Evolutionary conservation across 64 coral and sea anemone genomes (phyloP).

Genomic region (Montipora efflorescens): DNA sequence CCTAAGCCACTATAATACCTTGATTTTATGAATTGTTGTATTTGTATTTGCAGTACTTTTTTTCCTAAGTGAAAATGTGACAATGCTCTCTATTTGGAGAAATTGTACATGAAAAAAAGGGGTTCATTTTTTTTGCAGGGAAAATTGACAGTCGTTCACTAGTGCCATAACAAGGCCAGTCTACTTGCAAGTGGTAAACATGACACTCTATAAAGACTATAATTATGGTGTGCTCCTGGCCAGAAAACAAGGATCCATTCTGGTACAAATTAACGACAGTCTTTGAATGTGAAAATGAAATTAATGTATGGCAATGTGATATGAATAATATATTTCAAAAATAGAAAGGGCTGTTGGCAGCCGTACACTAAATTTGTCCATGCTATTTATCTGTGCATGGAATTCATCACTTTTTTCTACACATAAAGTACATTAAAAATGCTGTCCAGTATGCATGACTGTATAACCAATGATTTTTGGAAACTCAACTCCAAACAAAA

Average conservation of each 20-base stretch:
- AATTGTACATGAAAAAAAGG: neutral
- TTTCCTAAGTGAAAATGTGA: neutral
- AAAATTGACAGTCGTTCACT: slow-evolving; percentile 97
- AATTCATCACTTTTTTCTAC: neutral
- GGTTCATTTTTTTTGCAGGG: slow-evolving; percentile 35
- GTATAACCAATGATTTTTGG: neutral
- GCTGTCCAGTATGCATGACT: neutral
- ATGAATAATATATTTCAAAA: neutral
- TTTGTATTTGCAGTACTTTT: neutral
- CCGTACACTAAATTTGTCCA: neutral
- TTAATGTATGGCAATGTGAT: neutral
- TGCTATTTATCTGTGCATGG: neutral
- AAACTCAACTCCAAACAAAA: too few relatives aligned
- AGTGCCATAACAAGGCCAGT: slow-evolving; percentile 62
- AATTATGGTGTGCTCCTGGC: neutral
- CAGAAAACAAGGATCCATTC: neutral
- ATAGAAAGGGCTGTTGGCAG: neutral
- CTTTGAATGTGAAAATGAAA: neutral
- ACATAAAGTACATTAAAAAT: too few relatives aligned
- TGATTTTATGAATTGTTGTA: too few relatives aligned
- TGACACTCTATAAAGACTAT: neutral
- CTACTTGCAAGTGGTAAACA: neutral
- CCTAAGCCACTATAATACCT: too few relatives aligned
- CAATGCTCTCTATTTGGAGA: neutral
- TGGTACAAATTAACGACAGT: slow-evolving; percentile 13